phyloP scores from a whole-genome alignment of 2,888 invertebrate species.

The Druceiella hillmani region DNA sequence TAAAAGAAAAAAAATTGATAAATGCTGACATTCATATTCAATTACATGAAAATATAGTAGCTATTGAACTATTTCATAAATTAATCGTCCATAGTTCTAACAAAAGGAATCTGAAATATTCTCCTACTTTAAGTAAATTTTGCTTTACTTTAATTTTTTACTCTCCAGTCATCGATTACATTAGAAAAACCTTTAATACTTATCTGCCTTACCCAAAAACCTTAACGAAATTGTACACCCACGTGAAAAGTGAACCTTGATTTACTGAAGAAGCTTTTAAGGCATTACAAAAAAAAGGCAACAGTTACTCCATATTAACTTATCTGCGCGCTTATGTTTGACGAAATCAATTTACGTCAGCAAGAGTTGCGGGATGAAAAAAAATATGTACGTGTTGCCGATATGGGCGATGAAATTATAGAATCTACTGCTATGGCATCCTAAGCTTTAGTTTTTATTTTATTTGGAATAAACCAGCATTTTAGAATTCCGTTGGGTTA shows the following conservation, averaged over 20 bases:
- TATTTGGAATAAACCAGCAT: slow-evolving; percentile 16
- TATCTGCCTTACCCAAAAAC: slow-evolving; percentile 16
- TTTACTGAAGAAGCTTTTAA: slow-evolving; percentile 14
- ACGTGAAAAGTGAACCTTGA: slow-evolving; percentile 11
- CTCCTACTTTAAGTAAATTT: too few relatives aligned
- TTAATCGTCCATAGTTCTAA: too few relatives aligned
- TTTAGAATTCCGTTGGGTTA: slow-evolving; percentile 18
- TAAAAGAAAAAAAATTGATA: slow-evolving; percentile 14
- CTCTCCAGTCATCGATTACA: slow-evolving; percentile 14
- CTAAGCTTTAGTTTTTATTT: slow-evolving; percentile 17
- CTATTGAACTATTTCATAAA: too few relatives aligned
- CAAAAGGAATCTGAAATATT: too few relatives aligned
- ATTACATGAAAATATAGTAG: slow-evolving; percentile 2
- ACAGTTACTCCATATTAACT: slow-evolving; percentile 9
- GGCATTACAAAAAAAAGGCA: slow-evolving; percentile 13
- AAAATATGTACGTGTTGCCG: slow-evolving; percentile 17
- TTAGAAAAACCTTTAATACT: slow-evolving; percentile 16
- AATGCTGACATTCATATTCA: slow-evolving; percentile 12
- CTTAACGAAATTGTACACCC: slow-evolving; percentile 14
- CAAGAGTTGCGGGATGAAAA: slow-evolving; percentile 19
- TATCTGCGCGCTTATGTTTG: not conserved
- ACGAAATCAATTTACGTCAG: too few relatives aligned
- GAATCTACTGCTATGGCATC: slow-evolving; percentile 14
- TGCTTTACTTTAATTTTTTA: too few relatives aligned
- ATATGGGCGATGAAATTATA: slow-evolving; percentile 14